Conservation (phyloP, 2,113 vertebrate species). For the Marmota flaviventris region DNA sequence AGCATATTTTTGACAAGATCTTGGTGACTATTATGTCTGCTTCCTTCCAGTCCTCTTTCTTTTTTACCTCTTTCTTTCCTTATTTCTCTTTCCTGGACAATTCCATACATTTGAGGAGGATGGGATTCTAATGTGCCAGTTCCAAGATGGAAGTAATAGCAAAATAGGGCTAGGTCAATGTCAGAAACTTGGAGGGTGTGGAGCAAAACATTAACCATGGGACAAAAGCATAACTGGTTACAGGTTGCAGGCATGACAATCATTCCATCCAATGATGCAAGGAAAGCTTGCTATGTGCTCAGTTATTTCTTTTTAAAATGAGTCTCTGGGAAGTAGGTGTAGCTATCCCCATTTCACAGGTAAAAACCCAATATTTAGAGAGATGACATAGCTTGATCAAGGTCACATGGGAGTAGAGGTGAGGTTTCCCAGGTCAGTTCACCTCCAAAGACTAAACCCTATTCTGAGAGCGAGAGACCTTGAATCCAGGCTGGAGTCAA, state of each 20-base stretch:
- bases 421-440: neutral
- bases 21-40: neutral
- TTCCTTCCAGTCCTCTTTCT: neutral
- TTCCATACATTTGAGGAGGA: neutral
- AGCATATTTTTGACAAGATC: neutral
- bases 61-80: neutral
- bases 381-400: neutral
- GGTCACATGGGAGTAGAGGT: neutral
- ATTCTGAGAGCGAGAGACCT: neutral
- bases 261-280: neutral
- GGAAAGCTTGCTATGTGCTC: neutral
- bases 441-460: neutral
- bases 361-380: neutral
- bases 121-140: neutral
- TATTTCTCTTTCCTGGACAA: neutral
- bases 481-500: neutral
- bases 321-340: neutral
- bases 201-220: neutral
- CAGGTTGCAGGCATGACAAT: neutral
- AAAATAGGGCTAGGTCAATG: neutral
- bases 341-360: neutral
- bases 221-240: no score
- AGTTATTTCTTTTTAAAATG: neutral
- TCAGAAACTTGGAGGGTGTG: neutral
- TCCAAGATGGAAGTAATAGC: neutral